Base-by-base conservation (phyloP, 2,113 vertebrate genomes). In the Addax nasomaculatus region DNA sequence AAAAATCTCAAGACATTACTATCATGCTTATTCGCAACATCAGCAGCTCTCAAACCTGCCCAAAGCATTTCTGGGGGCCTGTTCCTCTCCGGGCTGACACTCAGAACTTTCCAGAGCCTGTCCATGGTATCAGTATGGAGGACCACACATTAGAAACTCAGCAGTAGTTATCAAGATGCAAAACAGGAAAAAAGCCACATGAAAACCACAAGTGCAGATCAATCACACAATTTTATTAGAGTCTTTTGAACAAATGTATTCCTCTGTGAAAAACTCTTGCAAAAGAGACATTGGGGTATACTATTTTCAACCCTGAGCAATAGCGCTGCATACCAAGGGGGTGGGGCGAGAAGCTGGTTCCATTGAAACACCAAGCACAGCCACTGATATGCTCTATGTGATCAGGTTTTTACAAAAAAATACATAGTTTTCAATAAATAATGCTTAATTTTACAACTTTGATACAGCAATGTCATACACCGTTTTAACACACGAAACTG, bases 381-480 rank as follows among this genome's bases (percentile, higher is more conserved):
- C 99, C 99, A 99, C 98, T 97, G 98, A 98, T 98, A 99, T 98
- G 98, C 98, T 99, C 98, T 99, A 98, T 98, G 99, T 98, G 99
- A 99, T 99, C 99, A 98, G 98, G 97, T 99, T 99, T 99, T 99
- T 99, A 99, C 99, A 99, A 99, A 99, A 99, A 99, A 99, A 99
- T 99, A 99, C 99, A 99, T 99, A 99, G 99, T 99, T 99, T 99
- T 99, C 98, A 99, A 99, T 99, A 99, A 99, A 99, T 99, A 99
- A 99, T 99, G 99, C 99, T 99, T 99, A 99, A 99, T 98, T 99
- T 99, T 99, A 99, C 99, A 99, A 99, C 98, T 99, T 99, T 99
- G 99, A 99, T 99, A 99, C 99, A 99, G 99, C 98, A 99, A 99
- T 98, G 99, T 98, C 99, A 99, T 99, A 99, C 99, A 99, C 99